Conservation (phyloP, 2,113 vertebrate genomes). For the Rhizomys pruinosus region DNA sequence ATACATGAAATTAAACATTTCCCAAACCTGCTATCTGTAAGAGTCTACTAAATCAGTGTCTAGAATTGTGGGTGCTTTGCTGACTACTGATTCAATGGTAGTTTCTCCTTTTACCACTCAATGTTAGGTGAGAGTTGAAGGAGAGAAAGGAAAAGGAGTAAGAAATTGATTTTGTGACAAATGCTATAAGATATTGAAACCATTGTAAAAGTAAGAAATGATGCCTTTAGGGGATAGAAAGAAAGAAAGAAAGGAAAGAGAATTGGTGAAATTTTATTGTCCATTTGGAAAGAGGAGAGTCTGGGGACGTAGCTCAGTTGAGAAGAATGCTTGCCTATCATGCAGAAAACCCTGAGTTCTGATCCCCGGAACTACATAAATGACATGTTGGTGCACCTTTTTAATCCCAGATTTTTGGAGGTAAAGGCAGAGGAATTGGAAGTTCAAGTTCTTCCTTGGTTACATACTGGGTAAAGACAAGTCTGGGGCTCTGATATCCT, state of each 20-base stretch:
- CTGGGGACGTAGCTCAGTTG: neutral
- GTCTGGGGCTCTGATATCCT: neutral
- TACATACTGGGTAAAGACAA: neutral
- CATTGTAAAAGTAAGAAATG: conserved; percentile 36
- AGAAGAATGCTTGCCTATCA: neutral
- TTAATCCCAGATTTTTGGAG: neutral
- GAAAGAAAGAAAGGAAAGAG: neutral
- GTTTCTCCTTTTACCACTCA: conserved; percentile 34
- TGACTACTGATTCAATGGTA: neutral
- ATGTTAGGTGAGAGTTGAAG: conserved; percentile 24
- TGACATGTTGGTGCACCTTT: neutral
- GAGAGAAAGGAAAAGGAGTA: conserved; percentile 21
- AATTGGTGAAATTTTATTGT: neutral
- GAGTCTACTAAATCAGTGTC: neutral
- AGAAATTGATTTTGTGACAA: neutral
- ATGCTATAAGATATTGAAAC: neutral
- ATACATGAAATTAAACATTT: neutral
- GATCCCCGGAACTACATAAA: neutral
- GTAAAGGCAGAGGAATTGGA: neutral
- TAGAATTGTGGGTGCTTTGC: conserved; percentile 25
- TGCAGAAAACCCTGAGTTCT: neutral
- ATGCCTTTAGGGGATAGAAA: neutral
- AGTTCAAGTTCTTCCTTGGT: neutral
- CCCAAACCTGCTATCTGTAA: conserved; percentile 26
- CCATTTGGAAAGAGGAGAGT: neutral